Evolutionary conservation across 2,888 invertebrate species (phyloP).

Genomic region (Meta bourneti): DNA sequence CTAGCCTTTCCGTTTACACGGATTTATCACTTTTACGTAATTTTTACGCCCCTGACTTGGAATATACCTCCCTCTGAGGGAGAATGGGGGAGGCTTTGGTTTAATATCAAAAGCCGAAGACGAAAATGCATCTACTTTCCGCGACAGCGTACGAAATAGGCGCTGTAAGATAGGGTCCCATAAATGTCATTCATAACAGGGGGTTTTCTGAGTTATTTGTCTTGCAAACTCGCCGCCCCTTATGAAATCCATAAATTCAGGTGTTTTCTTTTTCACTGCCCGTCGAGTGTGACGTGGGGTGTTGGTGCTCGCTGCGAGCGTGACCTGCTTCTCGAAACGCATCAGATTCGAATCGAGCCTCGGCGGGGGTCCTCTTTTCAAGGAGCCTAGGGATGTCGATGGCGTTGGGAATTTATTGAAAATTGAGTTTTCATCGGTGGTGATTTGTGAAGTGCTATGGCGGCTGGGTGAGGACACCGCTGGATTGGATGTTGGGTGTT

Average conservation of each 20-base stretch:
- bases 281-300: not conserved
- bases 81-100: conserved; percentile 32
- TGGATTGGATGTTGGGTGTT: too few species aligned
- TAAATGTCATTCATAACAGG: conserved; percentile 63
- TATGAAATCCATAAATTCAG: conserved; percentile 65
- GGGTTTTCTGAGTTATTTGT: conserved; percentile 62
- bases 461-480: too few species aligned
- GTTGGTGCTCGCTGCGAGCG: conserved; percentile 9
- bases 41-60: conserved; percentile 54
- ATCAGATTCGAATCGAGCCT: conserved; percentile 19
- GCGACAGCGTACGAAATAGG: not conserved
- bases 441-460: too few species aligned
- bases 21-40: conserved; percentile 70
- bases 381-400: too few species aligned
- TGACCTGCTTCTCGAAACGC: not conserved
- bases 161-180: conserved; percentile 30
- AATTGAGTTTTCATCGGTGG: not conserved
- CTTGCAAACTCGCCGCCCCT: conserved; percentile 56
- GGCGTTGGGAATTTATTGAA: not conserved
- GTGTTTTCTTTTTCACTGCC: conserved; percentile 8
- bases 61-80: conserved; percentile 27
- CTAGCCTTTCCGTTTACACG: conserved; percentile 42
- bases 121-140: conserved; percentile 45
- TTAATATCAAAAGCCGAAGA: conserved; percentile 57
- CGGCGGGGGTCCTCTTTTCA: conserved; percentile 4